Base-by-base conservation (phyloP, 2,888 invertebrate genomes). In the Archips xylosteana region DNA sequence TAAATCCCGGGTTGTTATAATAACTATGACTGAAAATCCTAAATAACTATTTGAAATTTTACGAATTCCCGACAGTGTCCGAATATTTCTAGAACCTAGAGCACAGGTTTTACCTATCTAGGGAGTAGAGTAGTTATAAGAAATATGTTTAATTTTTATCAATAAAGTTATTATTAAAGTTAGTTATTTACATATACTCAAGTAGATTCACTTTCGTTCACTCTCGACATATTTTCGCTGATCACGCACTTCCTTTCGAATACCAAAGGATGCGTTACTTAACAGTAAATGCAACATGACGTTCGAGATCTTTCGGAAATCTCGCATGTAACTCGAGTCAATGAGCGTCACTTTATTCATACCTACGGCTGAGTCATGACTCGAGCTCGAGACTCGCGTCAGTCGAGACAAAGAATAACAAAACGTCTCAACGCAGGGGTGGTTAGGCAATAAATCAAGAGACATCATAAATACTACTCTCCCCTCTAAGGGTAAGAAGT, bases 391-490 rank as follows among this genome's bases (percentile, higher is more conserved):
- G 32, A 10, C 83, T 81, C 77, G 81, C 82, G 82, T 76, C 78
- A 71, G 79, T 80, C 79, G 59, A 81, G 80, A 83, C 84, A 83
- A 85, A 85, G 86, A 86, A 86, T 84, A 88, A 86, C 87, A 88
- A 88, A 88, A 87, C 83, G 83, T 77, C 80, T 79, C 76, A 82
- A 79, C 74, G 79, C 77, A 81, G 83, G 88, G 87, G 87, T 82
- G 84, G 86, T 81, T 82, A 71, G 73, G 83, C 80, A 83, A 89
- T 89, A 89, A 88, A 88, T 89, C 89, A 88, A 86, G 81, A 75
- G 80, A 86, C 82, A 86, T 88, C 89, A 88, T 89, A 89, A 88
- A 88, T 87, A 86, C 83, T 79, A 76, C 81, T 79, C 81, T 79
- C 86, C 86, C 86, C 81, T 77, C 83, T 77, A 78, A 81, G 85